These are phyloP conservation scores for Lipotes vexillifer DNA, from an alignment of 2,113 vertebrate species.

Conservation along the genomic window DNA sequence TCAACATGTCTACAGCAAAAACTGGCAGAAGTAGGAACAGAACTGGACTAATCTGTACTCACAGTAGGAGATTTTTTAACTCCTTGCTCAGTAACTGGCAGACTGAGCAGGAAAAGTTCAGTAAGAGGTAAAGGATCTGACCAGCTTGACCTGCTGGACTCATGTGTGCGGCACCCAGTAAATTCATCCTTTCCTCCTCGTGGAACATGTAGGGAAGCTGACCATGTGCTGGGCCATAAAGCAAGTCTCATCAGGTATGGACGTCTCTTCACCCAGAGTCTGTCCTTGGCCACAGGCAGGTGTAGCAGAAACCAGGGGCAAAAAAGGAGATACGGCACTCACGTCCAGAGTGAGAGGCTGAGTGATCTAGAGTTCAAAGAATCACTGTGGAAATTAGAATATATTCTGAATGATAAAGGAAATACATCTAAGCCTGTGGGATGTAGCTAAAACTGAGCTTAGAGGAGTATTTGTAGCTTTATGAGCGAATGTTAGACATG, in stretches of 20 bases:
- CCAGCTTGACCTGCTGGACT: neutral
- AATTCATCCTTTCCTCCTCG: fast-evolving
- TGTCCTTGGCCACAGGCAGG: neutral
- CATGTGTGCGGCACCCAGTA: fast-evolving
- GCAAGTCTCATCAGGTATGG: fast-evolving
- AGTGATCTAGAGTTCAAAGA: neutral
- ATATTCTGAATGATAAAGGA: neutral
- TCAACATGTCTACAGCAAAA: neutral
- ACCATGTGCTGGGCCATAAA: neutral
- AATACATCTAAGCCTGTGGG: neutral
- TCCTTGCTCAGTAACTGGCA: neutral
- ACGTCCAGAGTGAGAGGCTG: fast-evolving
- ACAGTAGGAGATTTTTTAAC: no score
- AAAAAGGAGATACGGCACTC: fast-evolving
- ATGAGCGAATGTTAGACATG: fast-evolving
- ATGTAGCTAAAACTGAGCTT: fast-evolving
- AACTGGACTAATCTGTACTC: fast-evolving
- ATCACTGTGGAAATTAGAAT: neutral
- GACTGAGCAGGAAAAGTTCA: fast-evolving
- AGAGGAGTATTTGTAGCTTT: fast-evolving
- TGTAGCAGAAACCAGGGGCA: fast-evolving
- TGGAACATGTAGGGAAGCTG: fast-evolving
- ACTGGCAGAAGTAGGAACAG: neutral
- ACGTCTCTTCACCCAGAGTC: neutral
- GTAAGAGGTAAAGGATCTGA: neutral